A percentile compares a stretch with the other conserved stretches of the same genome.
Conservation (phyloP, 2,113 vertebrate genomes). For the Megaceryle torquata region DNA sequence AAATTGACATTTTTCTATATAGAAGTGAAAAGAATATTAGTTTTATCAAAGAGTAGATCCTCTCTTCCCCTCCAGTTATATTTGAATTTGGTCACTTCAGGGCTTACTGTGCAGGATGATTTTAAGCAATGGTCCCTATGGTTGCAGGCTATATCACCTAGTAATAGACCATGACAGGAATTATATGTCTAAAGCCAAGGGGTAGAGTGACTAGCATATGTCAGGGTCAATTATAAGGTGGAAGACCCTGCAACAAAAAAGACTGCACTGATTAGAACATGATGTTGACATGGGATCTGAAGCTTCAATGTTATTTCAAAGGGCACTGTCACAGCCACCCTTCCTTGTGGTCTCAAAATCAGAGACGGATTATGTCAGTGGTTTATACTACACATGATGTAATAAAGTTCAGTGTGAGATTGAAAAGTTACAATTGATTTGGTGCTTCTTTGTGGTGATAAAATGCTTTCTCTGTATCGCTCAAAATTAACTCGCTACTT, state of each 20-base stretch:
- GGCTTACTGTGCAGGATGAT: slow-evolving; percentile 24
- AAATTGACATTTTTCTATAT: slow-evolving; percentile 56
- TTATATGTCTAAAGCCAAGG: slow-evolving; percentile 64
- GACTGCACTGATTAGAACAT: slow-evolving; percentile 66
- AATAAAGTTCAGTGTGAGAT: neutral
- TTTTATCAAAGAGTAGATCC: slow-evolving; percentile 45
- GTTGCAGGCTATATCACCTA: slow-evolving; percentile 66
- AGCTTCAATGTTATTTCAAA: slow-evolving; percentile 60
- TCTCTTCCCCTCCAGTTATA: slow-evolving; percentile 40
- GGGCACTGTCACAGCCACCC: slow-evolving; percentile 37
- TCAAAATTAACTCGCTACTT: neutral
- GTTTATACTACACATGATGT: neutral
- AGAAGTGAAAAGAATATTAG: slow-evolving; percentile 54
- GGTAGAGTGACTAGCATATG: slow-evolving; percentile 68
- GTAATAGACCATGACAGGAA: slow-evolving; percentile 70
- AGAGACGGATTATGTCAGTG: slow-evolving; percentile 21
- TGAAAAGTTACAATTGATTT: neutral
- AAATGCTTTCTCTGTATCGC: neutral
- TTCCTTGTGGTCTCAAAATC: slow-evolving; percentile 40
- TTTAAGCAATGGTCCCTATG: slow-evolving; percentile 50
- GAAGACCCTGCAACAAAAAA: slow-evolving; percentile 66
- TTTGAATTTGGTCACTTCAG: slow-evolving; percentile 54
- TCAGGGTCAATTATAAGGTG: slow-evolving; percentile 72
- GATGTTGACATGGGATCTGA: slow-evolving; percentile 57
- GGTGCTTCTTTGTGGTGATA: neutral